These are phyloP conservation scores for Hydractinia symbiolongicarpus DNA, from an alignment of 30 jellyfish, hydroid and myxozoan genomes.

Conservation along the genomic window DNA sequence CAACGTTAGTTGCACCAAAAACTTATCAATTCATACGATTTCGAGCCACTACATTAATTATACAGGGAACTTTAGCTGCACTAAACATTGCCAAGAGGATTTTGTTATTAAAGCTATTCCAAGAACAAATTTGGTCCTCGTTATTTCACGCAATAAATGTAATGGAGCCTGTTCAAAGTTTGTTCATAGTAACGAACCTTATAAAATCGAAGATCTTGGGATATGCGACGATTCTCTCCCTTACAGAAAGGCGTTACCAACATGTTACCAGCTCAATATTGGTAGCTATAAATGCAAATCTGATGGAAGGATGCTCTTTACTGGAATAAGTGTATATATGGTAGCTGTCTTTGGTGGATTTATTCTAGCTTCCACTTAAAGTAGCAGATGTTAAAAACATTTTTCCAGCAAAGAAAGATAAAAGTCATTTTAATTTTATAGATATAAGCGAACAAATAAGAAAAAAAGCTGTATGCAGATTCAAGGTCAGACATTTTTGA, in stretches of 20 bases:
- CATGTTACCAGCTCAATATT: background rate
- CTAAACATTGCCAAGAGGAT: background rate
- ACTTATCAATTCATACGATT: background rate
- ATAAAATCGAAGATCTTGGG: background rate
- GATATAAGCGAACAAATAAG: too few species aligned
- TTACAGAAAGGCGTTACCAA: conserved; percentile 4
- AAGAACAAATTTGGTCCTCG: background rate
- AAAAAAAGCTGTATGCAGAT: too few species aligned
- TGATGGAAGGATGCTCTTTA: too few species aligned
- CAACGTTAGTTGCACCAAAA: conserved; percentile 24
- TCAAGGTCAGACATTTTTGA: too few species aligned
- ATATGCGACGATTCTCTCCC: background rate
- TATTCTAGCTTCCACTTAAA: too few species aligned
- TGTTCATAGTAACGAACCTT: background rate
- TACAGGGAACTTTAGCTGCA: background rate
- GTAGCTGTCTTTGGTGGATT: too few species aligned
- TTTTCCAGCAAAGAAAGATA: too few species aligned
- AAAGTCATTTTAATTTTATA: too few species aligned
- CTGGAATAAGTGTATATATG: too few species aligned
- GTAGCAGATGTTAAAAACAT: too few species aligned
- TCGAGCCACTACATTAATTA: background rate
- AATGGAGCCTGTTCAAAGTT: background rate
- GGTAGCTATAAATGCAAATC: background rate
- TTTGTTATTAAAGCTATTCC: background rate
- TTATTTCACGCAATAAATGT: background rate